Base-by-base conservation (phyloP, 1,140 invertebrate genomes). In the Caligus rogercresseyi region DNA sequence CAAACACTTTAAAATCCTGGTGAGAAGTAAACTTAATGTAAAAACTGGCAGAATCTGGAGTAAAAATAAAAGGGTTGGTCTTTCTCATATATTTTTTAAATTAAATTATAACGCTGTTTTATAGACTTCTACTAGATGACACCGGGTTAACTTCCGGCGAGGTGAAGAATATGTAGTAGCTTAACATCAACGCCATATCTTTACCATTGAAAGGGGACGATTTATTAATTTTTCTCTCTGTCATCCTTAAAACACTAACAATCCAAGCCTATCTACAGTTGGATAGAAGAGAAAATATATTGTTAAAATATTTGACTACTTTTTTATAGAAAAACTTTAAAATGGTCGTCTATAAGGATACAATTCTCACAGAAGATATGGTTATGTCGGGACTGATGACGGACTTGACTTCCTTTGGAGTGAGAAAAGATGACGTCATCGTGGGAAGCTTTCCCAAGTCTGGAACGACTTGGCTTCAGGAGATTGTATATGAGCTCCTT, bases 381-480 rank as follows among this genome's bases (percentile, higher is more conserved):
- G 57, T 60, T 26, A 16, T 60, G 11, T 18, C 16, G 13, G 24
- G 57, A 1, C 18, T 31, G 15, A 31, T 43, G 57, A 25, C 21
- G 4, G 43, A 43, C 15, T 18, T 60, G 2, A 15, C 24, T 2
- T 18, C 14, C 13, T 60, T 60, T 25, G 18, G 19, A 4, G 14
- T 53, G 3, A 21, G 51, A 24, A 20, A 52, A 11, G 31, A 21
- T 23, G 60, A 62, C 21, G 54, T 62, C 20, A 31, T 52, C 16
- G 31, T 62, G 3, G 31, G n/a, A 1, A 54, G 43, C 16, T 62
- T 62, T 56, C 60, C 60, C 1, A 62, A 62, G 31, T 62, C 60
- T 53, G 60, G 60, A 2, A 62, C 60, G 16, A 62, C 60, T 19
- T 62, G 60, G 60, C 31, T 54, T 18, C 60, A 62, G 52, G 23